Base-by-base conservation (phyloP, 2,113 vertebrate species). In the Alethe castanea region DNA sequence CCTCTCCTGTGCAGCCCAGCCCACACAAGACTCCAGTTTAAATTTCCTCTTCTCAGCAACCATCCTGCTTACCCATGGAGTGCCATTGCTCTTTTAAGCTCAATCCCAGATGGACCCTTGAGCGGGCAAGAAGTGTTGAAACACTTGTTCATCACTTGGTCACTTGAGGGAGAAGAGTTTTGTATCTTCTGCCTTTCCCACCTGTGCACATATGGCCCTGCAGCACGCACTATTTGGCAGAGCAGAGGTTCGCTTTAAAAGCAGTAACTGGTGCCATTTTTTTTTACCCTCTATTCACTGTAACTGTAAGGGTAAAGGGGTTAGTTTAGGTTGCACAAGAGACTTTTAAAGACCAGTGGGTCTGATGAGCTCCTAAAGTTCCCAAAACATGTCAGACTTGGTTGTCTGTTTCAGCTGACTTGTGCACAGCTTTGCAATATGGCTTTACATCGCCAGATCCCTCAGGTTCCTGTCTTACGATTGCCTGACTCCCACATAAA, bases 171-270 rank as follows among this genome's bases (percentile, higher is more conserved):
- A 57, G 52, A 23, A 88, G 14, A 45, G 5, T 35, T 36, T 19
- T 31, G 2, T 42, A 11, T 20, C 17, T 40, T 42, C 38, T 40
- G 6, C 23, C 24, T 72, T 52, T 70, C 28, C 14, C 23, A 10
- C 17, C 16, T 35, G 8, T 14, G 28, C 3, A 1, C 0, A 0
- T 9, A 9, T 0, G 9, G 15, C 44, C 35, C 23, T 3, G 4
- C 33, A 69, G 25, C 2, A 3, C 19, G 29, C 23, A 29, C 8
- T 3, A 1, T 29, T 23, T 45, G 5, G 3, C 19, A 60, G 19
- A 79, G 44, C 33, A 81, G 29, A 81, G 16, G 10, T 33, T 45
- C 9, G 9, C 5, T 45, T 69, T 31, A 29, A 52, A 48, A 74
- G 9, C 8, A 42, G 14, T 40, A 26, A 6, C 12, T 9, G 7